Conservation (phyloP, 1,140 invertebrate genomes). For the Grapholita molesta region DNA sequence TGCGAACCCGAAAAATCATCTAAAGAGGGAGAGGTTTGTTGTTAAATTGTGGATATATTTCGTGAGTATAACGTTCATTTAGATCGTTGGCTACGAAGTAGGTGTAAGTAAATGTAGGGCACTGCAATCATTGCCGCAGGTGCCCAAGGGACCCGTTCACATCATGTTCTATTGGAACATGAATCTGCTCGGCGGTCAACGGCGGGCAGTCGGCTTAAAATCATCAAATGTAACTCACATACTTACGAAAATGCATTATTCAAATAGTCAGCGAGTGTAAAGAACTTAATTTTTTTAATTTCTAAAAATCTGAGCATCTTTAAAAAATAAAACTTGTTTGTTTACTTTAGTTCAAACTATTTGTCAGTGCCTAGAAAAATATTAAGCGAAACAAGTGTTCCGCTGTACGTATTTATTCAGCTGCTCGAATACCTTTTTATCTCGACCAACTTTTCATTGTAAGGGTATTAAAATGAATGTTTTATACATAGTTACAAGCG, state of each 20-base stretch:
- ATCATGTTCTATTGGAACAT: background rate
- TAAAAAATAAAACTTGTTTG: too few relatives aligned
- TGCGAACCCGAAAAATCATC: background rate
- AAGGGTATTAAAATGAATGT: background rate
- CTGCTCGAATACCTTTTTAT: background rate
- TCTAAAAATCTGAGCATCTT: too few relatives aligned
- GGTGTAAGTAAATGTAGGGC: background rate
- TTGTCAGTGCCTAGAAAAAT: background rate
- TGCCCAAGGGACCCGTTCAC: background rate
- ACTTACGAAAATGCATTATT: too few relatives aligned
- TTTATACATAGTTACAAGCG: background rate
- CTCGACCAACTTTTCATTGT: background rate
- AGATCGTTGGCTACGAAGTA: background rate
- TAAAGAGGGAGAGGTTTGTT: background rate
- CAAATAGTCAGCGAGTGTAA: too few relatives aligned
- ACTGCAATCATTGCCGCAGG: background rate
- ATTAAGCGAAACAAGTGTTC: background rate
- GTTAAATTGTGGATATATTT: background rate
- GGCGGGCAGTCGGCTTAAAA: background rate
- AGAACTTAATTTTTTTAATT: too few relatives aligned
- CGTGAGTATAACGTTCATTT: background rate
- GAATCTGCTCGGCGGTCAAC: conserved; percentile 1
- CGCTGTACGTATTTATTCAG: background rate
- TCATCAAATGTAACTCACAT: background rate
- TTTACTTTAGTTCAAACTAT: too few relatives aligned